Evolutionary conservation across 1,140 invertebrate species (phyloP), one percentile per base, ranked within the genome.

Genomic region (Heliconius melpomene): DNA sequence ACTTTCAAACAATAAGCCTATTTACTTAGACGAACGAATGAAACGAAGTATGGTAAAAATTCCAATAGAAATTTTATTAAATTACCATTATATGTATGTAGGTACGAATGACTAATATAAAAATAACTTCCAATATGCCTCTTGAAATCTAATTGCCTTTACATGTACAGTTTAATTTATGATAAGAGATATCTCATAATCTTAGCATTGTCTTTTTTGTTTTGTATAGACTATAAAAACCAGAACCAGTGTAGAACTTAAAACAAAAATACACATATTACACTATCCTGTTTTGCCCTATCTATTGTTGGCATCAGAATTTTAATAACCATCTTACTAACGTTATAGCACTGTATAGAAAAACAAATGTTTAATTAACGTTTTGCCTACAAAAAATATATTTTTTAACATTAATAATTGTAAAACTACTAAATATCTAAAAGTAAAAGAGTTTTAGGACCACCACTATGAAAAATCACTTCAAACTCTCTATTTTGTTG

Each of bases 181-280:
- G 66, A 75, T 66, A 32, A 26, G 54, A 66, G 36, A 54, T 72
- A 36, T 75, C 26, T 32, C 50, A 80, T 80, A 77, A 77, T 77
- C 79, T 70, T 70, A 74, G 71, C 71, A 77, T 80, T 80, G 75
- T 80, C 38, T 80, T 72, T 76, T 74, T 74, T 72, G 46, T 77
- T 80, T 66, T 80, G 52, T 77, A 80, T 77, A 71, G 71, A 32
- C 75, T 72, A 74, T 80, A 80, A 80, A 29, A 26, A 77, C 71
- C 66, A 66, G 60, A 29, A 66, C 60, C 60, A 29, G 26, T 66
- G 60, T 66, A 26, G n/a, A 66, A 29, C 60, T 80, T 60, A 73
- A 46, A 80, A 72, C 70, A 77, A 46, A 80, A 74, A 60, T 74
- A 72, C n/a, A 18, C 40, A 26, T 80, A 57, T 32, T 29, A 36